Conservation (phyloP, 2,113 vertebrate species). For the Cyanoderma ruficeps region DNA sequence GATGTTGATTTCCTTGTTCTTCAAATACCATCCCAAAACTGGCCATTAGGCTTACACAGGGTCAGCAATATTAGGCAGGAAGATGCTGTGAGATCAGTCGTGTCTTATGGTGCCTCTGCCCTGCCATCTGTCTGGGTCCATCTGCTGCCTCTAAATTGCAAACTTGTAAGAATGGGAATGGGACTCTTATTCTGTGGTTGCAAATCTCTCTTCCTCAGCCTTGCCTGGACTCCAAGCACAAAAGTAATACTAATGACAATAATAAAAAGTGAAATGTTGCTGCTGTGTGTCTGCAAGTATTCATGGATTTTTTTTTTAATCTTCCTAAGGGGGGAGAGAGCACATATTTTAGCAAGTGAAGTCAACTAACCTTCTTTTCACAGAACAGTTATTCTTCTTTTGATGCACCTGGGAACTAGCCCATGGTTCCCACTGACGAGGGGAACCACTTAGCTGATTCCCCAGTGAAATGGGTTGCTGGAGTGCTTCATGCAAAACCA, state of each 20-base stretch:
- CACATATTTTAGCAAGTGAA: not conserved
- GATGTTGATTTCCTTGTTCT: not conserved
- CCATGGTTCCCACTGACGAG: not conserved
- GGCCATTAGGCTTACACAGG: not conserved
- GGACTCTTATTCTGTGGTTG: not conserved
- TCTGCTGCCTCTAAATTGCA: not conserved
- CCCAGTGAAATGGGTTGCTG: not conserved
- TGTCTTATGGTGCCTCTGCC: not conserved
- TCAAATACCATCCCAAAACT: not conserved
- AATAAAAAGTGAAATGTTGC: conserved; percentile 44
- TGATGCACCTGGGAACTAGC: not conserved
- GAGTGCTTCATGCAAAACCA: rapidly evolving
- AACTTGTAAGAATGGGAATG: not conserved
- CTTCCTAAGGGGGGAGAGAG: not conserved
- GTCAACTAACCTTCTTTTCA: not conserved
- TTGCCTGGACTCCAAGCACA: not conserved
- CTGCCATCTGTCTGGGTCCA: not conserved
- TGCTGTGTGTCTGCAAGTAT: not conserved
- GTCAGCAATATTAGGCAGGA: not conserved
- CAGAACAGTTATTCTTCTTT: not conserved
- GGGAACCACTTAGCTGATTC: not conserved
- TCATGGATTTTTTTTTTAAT: not conserved
- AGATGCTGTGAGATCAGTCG: not conserved
- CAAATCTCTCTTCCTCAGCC: not conserved
- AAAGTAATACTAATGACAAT: not conserved